Conservation (phyloP, 2,797 vertebrate species). For the Sphenopsis melanotis region DNA sequence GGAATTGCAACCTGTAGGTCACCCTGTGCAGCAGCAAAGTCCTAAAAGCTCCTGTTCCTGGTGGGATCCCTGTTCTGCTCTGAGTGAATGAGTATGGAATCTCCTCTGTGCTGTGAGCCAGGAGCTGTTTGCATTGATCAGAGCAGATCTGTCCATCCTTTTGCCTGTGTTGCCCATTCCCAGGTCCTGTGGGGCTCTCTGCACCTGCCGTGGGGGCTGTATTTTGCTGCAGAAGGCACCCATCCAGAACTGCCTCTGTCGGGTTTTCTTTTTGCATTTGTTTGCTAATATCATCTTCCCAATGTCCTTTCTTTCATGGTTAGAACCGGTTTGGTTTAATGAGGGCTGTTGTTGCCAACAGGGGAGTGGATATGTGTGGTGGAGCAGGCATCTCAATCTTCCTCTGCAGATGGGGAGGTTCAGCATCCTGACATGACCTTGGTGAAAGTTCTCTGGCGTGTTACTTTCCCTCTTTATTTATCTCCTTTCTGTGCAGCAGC, state of each 20-base stretch:
- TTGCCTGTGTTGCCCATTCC: not conserved
- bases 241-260: not conserved
- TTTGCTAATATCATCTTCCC: not conserved
- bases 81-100: not conserved
- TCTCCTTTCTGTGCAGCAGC: slow-evolving; percentile 37
- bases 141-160: not conserved
- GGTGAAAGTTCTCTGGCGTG: not conserved
- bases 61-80: not conserved
- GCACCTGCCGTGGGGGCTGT: accelerated
- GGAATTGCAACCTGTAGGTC: not conserved
- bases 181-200: accelerated
- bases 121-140: not conserved
- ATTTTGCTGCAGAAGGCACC: not conserved
- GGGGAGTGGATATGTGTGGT: not conserved
- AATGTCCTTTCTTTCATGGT: not conserved
- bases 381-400: not conserved
- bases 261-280: not conserved
- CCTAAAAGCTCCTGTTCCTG: not conserved
- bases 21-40: not conserved
- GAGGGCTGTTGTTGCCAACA: slow-evolving; percentile 8
- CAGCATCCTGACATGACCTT: slow-evolving; percentile 55
- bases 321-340: slow-evolving; percentile 23
- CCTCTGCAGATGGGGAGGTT: slow-evolving; percentile 11
- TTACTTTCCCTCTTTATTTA: slow-evolving; percentile 45
- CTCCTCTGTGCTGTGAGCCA: not conserved